Evolutionary conservation across 2,113 vertebrate species (phyloP).

Genomic region (Podiceps cristatus): DNA sequence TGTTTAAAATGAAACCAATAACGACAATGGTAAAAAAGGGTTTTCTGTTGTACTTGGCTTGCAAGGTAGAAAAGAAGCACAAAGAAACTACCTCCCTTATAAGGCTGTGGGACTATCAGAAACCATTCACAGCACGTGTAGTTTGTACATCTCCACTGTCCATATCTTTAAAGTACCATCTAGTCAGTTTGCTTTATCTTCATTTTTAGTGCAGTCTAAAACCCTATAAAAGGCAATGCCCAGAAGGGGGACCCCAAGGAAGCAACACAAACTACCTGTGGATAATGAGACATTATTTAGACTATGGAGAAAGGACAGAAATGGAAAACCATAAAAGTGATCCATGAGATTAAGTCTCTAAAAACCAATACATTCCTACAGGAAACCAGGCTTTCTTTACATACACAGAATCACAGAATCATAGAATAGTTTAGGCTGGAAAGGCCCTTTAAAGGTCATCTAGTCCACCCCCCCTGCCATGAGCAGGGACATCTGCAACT

Average conservation of each 20-base stretch:
- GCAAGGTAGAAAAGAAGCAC: not conserved
- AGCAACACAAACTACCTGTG: not conserved
- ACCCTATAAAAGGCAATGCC: not conserved
- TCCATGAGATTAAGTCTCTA: not conserved
- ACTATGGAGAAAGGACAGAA: not conserved
- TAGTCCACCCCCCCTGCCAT: no score
- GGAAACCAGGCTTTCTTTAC: not conserved
- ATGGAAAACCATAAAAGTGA: constrained; percentile 7
- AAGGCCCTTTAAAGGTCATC: no score
- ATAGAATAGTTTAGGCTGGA: no score
- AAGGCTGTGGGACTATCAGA: not conserved
- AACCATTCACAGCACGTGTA: rapidly evolving
- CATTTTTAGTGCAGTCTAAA: constrained; percentile 27
- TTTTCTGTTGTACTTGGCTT: not conserved
- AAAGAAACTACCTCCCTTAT: not conserved
- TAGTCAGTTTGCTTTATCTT: constrained; percentile 43
- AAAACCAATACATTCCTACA: not conserved
- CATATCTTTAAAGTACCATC: not conserved
- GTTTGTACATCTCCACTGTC: not conserved
- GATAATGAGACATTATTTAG: not conserved
- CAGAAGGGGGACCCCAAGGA: not conserved
- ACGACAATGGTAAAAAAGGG: not conserved
- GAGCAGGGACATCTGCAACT: no score
- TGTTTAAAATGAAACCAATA: not conserved
- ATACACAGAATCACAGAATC: not conserved